Evolutionary conservation across 2,888 invertebrate genomes (phyloP).

Genomic region (Heliothis peltigera): DNA sequence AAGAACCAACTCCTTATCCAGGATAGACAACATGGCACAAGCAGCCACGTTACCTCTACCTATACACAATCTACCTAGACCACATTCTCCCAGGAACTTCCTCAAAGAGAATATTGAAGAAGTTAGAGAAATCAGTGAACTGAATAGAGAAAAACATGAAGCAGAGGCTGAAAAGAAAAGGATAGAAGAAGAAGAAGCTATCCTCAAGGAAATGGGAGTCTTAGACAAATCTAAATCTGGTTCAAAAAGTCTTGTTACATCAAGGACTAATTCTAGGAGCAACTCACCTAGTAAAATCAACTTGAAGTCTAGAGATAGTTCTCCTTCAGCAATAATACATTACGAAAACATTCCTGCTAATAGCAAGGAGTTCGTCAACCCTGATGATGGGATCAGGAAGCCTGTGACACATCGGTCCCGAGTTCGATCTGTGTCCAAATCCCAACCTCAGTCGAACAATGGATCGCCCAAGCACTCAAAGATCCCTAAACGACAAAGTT

Average conservation of each 20-base stretch:
- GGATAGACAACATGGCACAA: constrained; percentile 84
- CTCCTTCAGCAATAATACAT: constrained; percentile 81
- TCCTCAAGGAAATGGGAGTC: constrained; percentile 86
- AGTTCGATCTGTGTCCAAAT: constrained; percentile 78
- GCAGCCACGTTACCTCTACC: constrained; percentile 78
- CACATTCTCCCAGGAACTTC: constrained; percentile 85
- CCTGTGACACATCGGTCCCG: constrained; percentile 81
- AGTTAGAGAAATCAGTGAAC: constrained; percentile 84
- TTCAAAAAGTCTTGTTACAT: constrained; percentile 56
- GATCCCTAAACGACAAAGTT: constrained; percentile 86
- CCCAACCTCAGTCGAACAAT: constrained; percentile 85
- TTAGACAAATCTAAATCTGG: constrained; percentile 75
- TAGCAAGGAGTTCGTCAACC: constrained; percentile 74
- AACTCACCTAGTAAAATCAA: constrained; percentile 83
- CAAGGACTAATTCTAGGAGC: constrained; percentile 76
- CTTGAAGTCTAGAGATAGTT: constrained; percentile 83
- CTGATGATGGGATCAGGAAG: constrained; percentile 71
- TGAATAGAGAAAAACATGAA: constrained; percentile 87
- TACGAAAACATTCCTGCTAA: constrained; percentile 73
- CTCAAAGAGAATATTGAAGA: constrained; percentile 87
- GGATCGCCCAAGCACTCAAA: constrained; percentile 87
- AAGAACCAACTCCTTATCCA: constrained; percentile 82
- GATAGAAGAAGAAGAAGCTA: constrained; percentile 84
- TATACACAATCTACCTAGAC: constrained; percentile 70
- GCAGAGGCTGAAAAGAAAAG: constrained; percentile 83